Base-by-base conservation (phyloP, 2,888 invertebrate genomes). In the Aricia artaxerxes region DNA sequence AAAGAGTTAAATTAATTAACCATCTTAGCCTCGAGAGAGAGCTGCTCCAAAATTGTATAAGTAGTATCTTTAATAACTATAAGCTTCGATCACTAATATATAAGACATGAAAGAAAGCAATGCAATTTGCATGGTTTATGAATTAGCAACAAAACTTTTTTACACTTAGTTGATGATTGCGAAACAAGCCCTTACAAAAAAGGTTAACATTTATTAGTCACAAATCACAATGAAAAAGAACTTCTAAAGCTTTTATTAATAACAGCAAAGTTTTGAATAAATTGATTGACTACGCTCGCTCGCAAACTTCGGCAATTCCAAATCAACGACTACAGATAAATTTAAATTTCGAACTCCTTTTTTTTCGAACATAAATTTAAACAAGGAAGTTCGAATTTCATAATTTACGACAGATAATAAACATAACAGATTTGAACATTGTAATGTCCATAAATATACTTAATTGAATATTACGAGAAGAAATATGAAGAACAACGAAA, bases 391-490 rank as follows among this genome's bases (percentile, higher is more conserved):
- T 75, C 24, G 49, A 49, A 49, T 75, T 75, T 49, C 75, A 31
- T 24, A 75, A 49, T 75, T 44, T 44, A 49, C 75, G 49, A 24
- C 24, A 49, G 75, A 49, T 49, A 49, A 75, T 44, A 75, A 75
- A 75, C 9, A 44, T 73, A 44, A 44, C 44, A 44, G 73, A 73
- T 73, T 69, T 44, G 73, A 44, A 73, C 44, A 49, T 75, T 75
- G 75, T 75, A 49, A 75, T 31, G 24, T 69, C 24, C 49, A 75
- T 75, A 75, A 75, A 75, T 49, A 75, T 75, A 44, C 75, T 75
- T 75, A 75, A 75, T 75, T 75, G 75, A 75, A 75, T 75, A 75
- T 75, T 31, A 75, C 31, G 49, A 75, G n/a, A 75, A 49, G 75
- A 75, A 24, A 31, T 75, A 75, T 75, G 75, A 69, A 35, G 11